A percentile compares a stretch with the other conserved stretches of the same genome.
Conservation (phyloP, 2,113 vertebrate genomes). For the Dinomys branickii region DNA sequence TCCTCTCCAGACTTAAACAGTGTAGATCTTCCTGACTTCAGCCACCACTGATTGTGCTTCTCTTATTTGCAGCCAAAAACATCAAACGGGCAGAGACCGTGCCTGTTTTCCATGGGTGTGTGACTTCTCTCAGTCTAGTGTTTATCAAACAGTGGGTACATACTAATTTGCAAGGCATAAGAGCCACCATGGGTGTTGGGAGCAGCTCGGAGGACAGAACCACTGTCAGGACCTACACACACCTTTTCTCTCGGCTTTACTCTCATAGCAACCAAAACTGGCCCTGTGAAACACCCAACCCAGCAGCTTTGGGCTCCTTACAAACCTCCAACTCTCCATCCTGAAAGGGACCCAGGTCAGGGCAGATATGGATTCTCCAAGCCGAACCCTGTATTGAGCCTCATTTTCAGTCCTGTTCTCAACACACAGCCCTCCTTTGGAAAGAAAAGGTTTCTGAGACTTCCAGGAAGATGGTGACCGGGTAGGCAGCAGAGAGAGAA, state of each 20-base stretch:
- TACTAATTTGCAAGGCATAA: not conserved
- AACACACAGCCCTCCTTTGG: no score
- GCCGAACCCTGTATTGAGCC: fast-evolving
- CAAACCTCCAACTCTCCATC: no score
- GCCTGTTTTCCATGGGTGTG: not conserved
- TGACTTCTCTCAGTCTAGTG: not conserved
- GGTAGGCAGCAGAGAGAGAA: no score
- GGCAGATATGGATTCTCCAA: not conserved
- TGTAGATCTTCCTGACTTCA: not conserved
- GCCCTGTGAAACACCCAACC: not conserved
- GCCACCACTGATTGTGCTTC: not conserved
- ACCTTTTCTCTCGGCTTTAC: not conserved
- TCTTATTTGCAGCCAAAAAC: not conserved
- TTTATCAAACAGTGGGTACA: no score
- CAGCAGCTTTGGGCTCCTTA: not conserved
- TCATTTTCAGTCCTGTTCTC: not conserved
- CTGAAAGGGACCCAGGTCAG: not conserved
- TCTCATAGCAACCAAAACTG: not conserved
- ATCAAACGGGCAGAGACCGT: not conserved
- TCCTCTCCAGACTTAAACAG: not conserved
- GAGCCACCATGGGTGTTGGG: no score
- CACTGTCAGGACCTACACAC: not conserved
- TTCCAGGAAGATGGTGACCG: no score
- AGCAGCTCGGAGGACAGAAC: not conserved
- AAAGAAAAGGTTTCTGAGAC: not conserved